Base-by-base conservation (phyloP, 2,113 vertebrate genomes). In the Rhizomys pruinosus region DNA sequence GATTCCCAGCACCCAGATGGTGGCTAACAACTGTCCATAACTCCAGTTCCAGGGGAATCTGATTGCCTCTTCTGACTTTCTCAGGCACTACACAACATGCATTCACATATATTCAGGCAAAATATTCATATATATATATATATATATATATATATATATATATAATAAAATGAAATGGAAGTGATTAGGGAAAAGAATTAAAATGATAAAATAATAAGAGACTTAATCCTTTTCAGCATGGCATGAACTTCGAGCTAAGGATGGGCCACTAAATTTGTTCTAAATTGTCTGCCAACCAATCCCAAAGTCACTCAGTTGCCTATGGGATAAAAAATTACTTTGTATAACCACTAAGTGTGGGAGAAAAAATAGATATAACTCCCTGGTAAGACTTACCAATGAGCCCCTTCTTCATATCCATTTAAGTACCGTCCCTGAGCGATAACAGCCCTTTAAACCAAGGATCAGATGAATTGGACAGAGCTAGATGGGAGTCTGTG, bases 381-480 rank as follows among this genome's bases (percentile, higher is more conserved):
- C 63, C 15, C 81, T 66, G 25, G 22, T 73, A 84, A 96, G 44
- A 22, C 29, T 87, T 86, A 66, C 6, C 2, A 42, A 32, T 76
- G 80, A 76, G 7, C 84, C 87, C 72, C 44, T 91, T 78, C 68
- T 57, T 4, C 76, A 61, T 42, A 39, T 61, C 64, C 1, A 5
- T 20, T 3, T 73, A 89, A 47, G 72, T 63, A 37, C 8, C 34
- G 85, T 95, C 91, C 64, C 63, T 85, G 80, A 88, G 68, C 61
- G 47, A 2, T 72, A 72, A 76, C 81, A 84, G 79, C 59, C 84
- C 47, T 87, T 92, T 85, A 93, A 95, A 87, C 71, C 20, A 74
- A 84, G 66, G 39, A 81, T 94, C 81, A 95, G 85, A 91, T 89
- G 84, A 57, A 77, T 8, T 68, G 89, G 89, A 81, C 68, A 93